A percentile compares a stretch with the other conserved stretches of the same genome.
These are phyloP conservation scores for Meloe dianella DNA, from an alignment of 2,888 invertebrate species.

Conservation along the genomic window DNA sequence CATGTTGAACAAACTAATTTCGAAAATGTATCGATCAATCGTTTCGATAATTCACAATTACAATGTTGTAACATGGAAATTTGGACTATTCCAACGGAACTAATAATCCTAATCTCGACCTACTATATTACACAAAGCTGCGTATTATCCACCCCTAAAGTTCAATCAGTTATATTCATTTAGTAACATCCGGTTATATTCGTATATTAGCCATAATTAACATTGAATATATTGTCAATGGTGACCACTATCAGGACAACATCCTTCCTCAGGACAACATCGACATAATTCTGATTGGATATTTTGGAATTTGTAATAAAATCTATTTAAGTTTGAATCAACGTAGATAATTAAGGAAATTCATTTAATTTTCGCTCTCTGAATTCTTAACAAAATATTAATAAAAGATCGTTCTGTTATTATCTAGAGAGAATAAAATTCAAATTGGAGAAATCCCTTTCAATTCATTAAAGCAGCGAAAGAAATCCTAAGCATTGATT, in stretches of 20 bases:
- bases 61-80: slow-evolving; percentile 17
- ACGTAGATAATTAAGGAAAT: slow-evolving; percentile 5
- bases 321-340: not conserved
- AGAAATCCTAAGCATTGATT: slow-evolving; percentile 43
- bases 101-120: slow-evolving; percentile 38
- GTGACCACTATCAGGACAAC: slow-evolving; percentile 34
- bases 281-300: slow-evolving; percentile 31
- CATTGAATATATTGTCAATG: slow-evolving; percentile 39
- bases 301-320: slow-evolving; percentile 23
- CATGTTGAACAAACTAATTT: not conserved
- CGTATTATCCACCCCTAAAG: slow-evolving; percentile 18
- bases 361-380: slow-evolving; percentile 25
- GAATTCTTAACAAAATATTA: slow-evolving; percentile 24
- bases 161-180: slow-evolving; percentile 45
- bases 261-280: slow-evolving; percentile 34
- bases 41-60: not conserved
- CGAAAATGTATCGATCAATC: not conserved
- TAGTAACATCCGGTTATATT: slow-evolving; percentile 39
- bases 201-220: slow-evolving; percentile 40
- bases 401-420: slow-evolving; percentile 30
- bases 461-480: slow-evolving; percentile 43
- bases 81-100: slow-evolving; percentile 32
- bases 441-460: slow-evolving; percentile 40
- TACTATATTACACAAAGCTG: slow-evolving; percentile 35
- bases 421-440: slow-evolving; percentile 35